Percentiles rank a stretch among this genome's conserved stretches.
These are phyloP conservation scores for Eupithecia exiguata DNA, from an alignment of 2,888 invertebrate species.

Conservation along the genomic window DNA sequence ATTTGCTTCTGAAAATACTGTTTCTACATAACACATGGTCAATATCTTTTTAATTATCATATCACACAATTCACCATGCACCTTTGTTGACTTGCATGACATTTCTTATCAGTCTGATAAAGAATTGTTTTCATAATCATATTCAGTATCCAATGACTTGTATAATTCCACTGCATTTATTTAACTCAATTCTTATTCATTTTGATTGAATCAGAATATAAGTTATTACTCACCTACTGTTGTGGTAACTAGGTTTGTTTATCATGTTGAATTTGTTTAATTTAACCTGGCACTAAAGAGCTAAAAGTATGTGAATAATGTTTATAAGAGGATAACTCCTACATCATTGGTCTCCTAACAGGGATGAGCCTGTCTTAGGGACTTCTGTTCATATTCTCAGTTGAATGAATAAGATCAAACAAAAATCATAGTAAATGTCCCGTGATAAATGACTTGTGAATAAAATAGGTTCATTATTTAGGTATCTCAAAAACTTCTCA, in stretches of 20 bases:
- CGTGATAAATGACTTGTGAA: neutral
- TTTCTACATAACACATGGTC: neutral
- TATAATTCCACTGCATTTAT: neutral
- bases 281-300: neutral
- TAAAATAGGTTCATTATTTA: neutral
- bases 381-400: neutral
- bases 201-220: neutral
- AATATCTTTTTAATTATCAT: neutral
- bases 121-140: neutral
- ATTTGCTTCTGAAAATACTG: neutral
- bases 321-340: neutral
- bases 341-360: neutral
- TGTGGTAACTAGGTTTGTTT: neutral
- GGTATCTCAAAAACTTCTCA: neutral
- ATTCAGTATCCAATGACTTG: no score
- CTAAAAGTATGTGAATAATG: neutral
- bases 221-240: neutral
- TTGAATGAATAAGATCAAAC: neutral
- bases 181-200: neutral
- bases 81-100: constrained; percentile 22
- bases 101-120: constrained; percentile 40
- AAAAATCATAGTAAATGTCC: no score
- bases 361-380: neutral
- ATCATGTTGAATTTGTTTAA: neutral
- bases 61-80: neutral